Evolutionary conservation across 2,888 invertebrate species (phyloP).

Genomic region (Stenoptilia bipunctidactyla): DNA sequence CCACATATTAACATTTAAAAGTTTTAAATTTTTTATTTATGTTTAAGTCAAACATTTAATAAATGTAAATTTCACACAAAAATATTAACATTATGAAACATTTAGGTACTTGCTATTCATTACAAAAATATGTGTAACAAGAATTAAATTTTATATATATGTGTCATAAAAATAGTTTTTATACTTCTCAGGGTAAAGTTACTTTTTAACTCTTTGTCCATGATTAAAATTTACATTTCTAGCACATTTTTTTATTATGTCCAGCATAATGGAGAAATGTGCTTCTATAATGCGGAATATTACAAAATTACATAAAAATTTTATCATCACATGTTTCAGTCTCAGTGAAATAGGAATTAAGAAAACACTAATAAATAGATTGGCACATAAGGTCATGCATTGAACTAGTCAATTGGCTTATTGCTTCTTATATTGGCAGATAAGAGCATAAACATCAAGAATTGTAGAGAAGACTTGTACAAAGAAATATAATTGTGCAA

Average conservation of each 20-base stretch:
- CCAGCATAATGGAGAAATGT: conserved; percentile 46
- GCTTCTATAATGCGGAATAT: conserved; percentile 16
- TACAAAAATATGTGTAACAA: no score
- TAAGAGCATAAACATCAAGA: conserved; percentile 46
- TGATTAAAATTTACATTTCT: not conserved
- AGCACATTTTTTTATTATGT: conserved; percentile 29
- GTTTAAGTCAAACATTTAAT: no score
- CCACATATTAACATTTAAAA: no score
- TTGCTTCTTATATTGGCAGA: conserved; percentile 41
- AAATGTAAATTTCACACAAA: no score
- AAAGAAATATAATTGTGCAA: no score
- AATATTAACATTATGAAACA: not conserved
- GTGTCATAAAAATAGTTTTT: no score
- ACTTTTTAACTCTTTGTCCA: no score
- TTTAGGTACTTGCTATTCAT: no score
- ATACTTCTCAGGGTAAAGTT: no score
- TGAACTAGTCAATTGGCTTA: conserved; percentile 11
- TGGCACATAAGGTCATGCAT: conserved; percentile 19
- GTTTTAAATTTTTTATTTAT: no score
- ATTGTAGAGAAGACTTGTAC: no score
- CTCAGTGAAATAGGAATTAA: not conserved
- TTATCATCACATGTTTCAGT: conserved; percentile 26
- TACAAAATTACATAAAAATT: conserved; percentile 13
- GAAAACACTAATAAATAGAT: conserved; percentile 15
- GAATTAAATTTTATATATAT: no score